A percentile compares a stretch with the other conserved stretches of the same genome.
phyloP scores from a whole-genome alignment of 2,113 vertebrate species.

The Ochotona curzoniae region DNA sequence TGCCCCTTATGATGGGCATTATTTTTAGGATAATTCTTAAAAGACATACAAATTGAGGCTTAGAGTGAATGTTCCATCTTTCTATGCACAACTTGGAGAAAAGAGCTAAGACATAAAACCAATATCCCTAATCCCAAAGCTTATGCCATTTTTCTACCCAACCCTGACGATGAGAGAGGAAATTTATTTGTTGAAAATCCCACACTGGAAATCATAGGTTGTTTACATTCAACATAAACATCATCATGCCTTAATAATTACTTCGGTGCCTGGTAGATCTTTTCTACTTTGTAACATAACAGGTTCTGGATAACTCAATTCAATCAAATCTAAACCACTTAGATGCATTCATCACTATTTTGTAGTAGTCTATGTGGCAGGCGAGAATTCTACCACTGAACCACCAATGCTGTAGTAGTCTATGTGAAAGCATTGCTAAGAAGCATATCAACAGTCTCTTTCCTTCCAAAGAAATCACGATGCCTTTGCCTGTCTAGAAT shows the following conservation, averaged over 20 bases:
- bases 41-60: background rate
- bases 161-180: background rate
- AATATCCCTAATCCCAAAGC: background rate
- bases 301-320: conserved; percentile 67
- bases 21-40: too few relatives aligned
- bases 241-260: background rate
- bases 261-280: background rate
- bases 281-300: background rate
- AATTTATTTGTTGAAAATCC: conserved; percentile 13
- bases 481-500: background rate
- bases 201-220: background rate
- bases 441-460: conserved; percentile 21
- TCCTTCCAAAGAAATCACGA: background rate
- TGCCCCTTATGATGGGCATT: background rate
- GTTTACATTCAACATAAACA: conserved; percentile 53
- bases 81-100: background rate
- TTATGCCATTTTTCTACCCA: background rate
- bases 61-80: background rate
- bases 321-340: conserved; percentile 65
- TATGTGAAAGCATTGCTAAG: conserved; percentile 30
- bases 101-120: background rate
- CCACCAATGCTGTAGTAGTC: background rate
- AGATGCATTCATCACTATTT: conserved; percentile 63
- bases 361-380: background rate
- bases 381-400: too few relatives aligned